phyloP scores from a whole-genome alignment of 2,888 invertebrate genomes.

The Drosophila cognata region DNA sequence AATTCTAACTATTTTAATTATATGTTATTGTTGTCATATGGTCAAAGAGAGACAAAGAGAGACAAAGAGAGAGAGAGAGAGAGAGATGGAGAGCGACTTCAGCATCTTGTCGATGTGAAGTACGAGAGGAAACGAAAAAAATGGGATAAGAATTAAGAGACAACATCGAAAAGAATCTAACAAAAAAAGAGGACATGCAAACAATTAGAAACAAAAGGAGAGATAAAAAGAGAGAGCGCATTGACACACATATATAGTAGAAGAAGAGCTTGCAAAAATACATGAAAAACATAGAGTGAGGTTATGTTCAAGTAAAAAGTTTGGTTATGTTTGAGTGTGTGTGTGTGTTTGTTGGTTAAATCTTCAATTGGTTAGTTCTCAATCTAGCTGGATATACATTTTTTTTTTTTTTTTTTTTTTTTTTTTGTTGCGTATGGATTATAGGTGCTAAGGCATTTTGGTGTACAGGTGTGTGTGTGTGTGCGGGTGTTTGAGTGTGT shows the following conservation, averaged over 20 bases:
- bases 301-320: conserved; percentile 33
- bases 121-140: conserved; percentile 32
- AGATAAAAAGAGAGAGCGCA: conserved; percentile 31
- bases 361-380: conserved; percentile 55
- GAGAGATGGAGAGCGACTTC: conserved; percentile 21
- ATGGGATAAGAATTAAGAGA: conserved; percentile 15
- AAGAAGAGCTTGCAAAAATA: conserved; percentile 56
- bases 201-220: conserved; percentile 19
- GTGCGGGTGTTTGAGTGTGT: conserved; percentile 18
- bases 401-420: conserved; percentile 2
- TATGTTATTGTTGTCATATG: conserved; percentile 30
- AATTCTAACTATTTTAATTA: conserved; percentile 41
- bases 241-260: conserved; percentile 36
- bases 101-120: conserved; percentile 26
- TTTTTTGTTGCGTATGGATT: conserved; percentile 35
- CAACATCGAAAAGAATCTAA: conserved; percentile 50
- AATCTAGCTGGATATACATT: conserved; percentile 71
- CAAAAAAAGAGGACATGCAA: conserved; percentile 54
- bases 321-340: conserved; percentile 45
- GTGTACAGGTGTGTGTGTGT: conserved; percentile 6
- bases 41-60: conserved; percentile 15
- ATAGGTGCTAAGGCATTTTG: conserved; percentile 52
- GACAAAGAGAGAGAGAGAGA: neutral
- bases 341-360: conserved; percentile 33
- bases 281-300: conserved; percentile 36